These are phyloP conservation scores for Gadus macrocephalus DNA, from an alignment of 2,113 vertebrate genomes.

Conservation along the genomic window DNA sequence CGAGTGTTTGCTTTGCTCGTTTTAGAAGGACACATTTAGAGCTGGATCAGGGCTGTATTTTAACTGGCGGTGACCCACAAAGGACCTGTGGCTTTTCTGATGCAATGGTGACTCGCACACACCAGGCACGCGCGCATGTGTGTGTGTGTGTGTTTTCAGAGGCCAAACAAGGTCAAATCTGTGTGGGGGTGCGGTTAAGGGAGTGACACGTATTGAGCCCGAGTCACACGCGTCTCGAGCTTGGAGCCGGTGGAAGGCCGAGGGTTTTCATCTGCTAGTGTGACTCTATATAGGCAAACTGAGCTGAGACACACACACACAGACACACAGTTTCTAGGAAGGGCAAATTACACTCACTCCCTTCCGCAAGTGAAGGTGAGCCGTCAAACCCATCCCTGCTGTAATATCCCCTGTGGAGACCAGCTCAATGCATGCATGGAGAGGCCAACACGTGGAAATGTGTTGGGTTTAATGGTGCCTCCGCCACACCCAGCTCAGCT, in stretches of 20 bases:
- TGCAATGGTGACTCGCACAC: slow-evolving; percentile 40
- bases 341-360: neutral
- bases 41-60: slow-evolving; percentile 69
- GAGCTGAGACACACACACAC: neutral
- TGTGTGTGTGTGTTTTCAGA: slow-evolving; percentile 13
- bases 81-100: slow-evolving; percentile 59
- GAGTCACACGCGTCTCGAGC: slow-evolving; percentile 25
- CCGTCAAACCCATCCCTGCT: neutral
- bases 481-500: too few relatives aligned
- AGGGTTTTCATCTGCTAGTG: neutral
- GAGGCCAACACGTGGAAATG: too few relatives aligned
- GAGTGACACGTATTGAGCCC: slow-evolving; percentile 31
- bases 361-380: neutral
- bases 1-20: slow-evolving; percentile 67
- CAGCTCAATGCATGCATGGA: too few relatives aligned
- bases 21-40: slow-evolving; percentile 72
- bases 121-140: neutral
- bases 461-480: too few relatives aligned
- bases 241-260: slow-evolving; percentile 20
- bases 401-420: too few relatives aligned
- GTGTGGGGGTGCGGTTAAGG: slow-evolving; percentile 13
- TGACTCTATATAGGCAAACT: neutral
- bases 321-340: neutral
- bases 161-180: slow-evolving; percentile 54
- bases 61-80: slow-evolving; percentile 49